Evolutionary conservation across 2,888 invertebrate species (phyloP), one percentile per base, ranked within the genome.

Genomic region (Nesidiocoris tenuis): DNA sequence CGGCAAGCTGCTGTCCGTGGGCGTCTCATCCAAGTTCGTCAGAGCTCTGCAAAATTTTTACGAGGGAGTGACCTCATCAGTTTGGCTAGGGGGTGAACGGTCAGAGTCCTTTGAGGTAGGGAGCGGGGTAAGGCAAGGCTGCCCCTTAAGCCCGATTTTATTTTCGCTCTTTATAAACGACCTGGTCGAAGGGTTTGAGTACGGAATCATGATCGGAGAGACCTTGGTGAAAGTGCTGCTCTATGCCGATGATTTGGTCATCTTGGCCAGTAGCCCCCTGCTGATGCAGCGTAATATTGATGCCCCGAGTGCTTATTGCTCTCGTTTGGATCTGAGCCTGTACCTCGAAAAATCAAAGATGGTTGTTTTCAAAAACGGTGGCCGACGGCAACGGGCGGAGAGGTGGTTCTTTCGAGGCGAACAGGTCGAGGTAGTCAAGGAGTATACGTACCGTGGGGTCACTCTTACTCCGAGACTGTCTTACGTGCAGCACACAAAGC

Each of bases 131-230:
- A 54, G 22, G 64, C 64, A 61, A 56, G 74, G 54, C 19, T 74
- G 61, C 17, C 74, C 64, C 1, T 64, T 74, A 56, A 74, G 74
- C 55, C 74, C 54, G 1, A 22, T 74, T 9, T 23, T 74, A 5
- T 74, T 74, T 23, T 61, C 71, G n/a, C 70, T 68, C 21, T 68
- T 56, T 22, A 12, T 64, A 2, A 68, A 68, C 19, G 71, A 71
- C 18, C 17, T 71, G 1, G 71, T 24, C 1, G 71, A 71, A 1
- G 55, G 16, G 55, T 16, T 55, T 9, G 16, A 16, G 55, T 55
- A 55, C 16, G 59, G 59, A 18, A 17, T 59, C 21, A 2, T 21
- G 17, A 17, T 59, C 21, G 3, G 59, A 57, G 59, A 12, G 7
- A n/a, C 59, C 9, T 3, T 59, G 19, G 21, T 59, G 9, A 59